Percentiles rank a stretch among this genome's conserved stretches.
Conservation (phyloP, 2,113 vertebrate species). For the Oncorhynchus kisutch region DNA sequence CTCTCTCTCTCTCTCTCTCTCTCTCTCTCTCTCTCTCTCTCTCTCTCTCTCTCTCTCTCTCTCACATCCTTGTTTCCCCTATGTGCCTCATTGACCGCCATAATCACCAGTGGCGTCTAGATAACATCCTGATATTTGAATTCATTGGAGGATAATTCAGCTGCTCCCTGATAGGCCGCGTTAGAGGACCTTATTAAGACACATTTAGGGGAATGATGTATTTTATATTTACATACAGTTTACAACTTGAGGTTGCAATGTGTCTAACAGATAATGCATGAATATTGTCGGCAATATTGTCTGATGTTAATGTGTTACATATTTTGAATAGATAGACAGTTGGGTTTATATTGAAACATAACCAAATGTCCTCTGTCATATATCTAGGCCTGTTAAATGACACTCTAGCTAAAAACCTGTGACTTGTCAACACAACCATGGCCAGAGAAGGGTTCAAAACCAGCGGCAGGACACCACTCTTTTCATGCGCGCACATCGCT, state of each 20-base stretch:
- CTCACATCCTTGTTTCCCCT: no score
- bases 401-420: no score
- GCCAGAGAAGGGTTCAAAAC: no score
- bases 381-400: no score
- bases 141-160: slow-evolving; percentile 55
- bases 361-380: neutral
- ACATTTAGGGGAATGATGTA: slow-evolving; percentile 51
- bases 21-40: slow-evolving; percentile 25
- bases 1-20: no score
- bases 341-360: neutral
- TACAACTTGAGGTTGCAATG: slow-evolving; percentile 46
- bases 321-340: slow-evolving; percentile 60
- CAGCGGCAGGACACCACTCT: slow-evolving; percentile 30
- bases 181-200: slow-evolving; percentile 66
- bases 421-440: no score
- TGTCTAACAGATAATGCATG: slow-evolving; percentile 59
- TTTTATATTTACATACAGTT: slow-evolving; percentile 59
- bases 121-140: slow-evolving; percentile 68
- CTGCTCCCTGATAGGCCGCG: slow-evolving; percentile 47
- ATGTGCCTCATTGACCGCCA: slow-evolving; percentile 65
- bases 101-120: slow-evolving; percentile 59
- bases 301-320: slow-evolving; percentile 36
- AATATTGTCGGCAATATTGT: slow-evolving; percentile 54
- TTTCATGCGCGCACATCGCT: slow-evolving; percentile 51
- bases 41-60: no score